Base-by-base conservation (phyloP, 2,888 invertebrate genomes). In the Drosophila cracens region DNA sequence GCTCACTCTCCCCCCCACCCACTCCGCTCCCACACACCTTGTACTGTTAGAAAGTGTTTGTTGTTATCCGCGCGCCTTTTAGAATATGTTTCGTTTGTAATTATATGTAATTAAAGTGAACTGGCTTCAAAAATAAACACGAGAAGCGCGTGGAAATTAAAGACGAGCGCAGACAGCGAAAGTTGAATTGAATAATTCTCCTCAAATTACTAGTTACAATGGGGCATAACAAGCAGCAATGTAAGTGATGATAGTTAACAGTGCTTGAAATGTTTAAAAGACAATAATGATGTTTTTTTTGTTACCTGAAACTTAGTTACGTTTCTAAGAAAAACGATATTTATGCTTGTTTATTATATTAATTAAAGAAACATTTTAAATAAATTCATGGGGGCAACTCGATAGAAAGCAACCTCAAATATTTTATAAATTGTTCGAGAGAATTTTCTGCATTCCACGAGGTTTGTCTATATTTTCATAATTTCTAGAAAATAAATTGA, bases 41-140 rank as follows among this genome's bases (percentile, higher is more conserved):
- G 13, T 49, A 36, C 53, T 75, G 76, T 66, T 79, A 75, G 83
- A 82, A 83, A 83, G 82, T 81, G 83, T 81, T 83, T 81, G 66
- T 56, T 82, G 66, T 71, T 70, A 65, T 58, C 54, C 36, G 62
- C n/a, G 53, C 38, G 60, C 64, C 72, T 78, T 70, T 83, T 72
- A 62, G 70, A 81, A 79, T 79, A 67, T 63, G 74, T 76, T 79
- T 62, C 73, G 74, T 74, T 68, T 84, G 72, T 84, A 81, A 86
- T 84, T 86, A 76, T 57, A 76, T 62, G 75, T 84, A 85, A 85
- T 86, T 85, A 84, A 85, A 84, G 59, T 59, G 58, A 75, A 72
- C 81, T 81, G 79, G 68, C 68, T 68, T 65, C 29, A 61, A 68
- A 74, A 21, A 52, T 21, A 53, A 13, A 34, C 48, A 53, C 51